phyloP scores from a whole-genome alignment of 2,797 vertebrate genomes.

The Tokudaia tokunoshimensis region DNA sequence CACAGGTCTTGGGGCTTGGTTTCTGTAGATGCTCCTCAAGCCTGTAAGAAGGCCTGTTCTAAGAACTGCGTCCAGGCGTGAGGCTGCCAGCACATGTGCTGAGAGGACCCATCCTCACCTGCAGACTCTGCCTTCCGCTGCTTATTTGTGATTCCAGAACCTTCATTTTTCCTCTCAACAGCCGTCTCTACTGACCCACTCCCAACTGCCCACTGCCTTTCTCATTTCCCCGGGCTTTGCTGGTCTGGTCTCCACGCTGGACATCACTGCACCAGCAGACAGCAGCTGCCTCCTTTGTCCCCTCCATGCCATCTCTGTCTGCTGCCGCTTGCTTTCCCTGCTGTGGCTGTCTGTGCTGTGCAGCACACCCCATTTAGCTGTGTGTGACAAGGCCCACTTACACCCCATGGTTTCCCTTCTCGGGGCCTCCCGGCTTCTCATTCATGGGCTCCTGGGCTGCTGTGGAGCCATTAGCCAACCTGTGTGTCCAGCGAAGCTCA shows the following conservation, averaged over 20 bases:
- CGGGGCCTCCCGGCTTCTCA: too few species aligned
- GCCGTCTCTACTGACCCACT: accelerated
- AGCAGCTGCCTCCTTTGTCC: not conserved
- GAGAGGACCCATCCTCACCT: too few species aligned
- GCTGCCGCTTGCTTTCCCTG: not conserved
- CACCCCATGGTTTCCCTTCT: not conserved
- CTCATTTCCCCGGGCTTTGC: not conserved
- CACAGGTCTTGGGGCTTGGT: not conserved
- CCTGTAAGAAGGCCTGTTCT: accelerated
- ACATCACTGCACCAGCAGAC: not conserved
- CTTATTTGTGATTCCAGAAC: accelerated
- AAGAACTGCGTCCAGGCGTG: not conserved
- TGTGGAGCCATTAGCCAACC: too few species aligned
- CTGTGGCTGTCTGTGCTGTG: not conserved
- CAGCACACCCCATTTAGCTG: not conserved
- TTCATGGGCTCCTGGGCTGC: not conserved
- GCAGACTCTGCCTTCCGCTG: not conserved
- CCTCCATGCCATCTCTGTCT: not conserved
- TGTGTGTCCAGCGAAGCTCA: not conserved
- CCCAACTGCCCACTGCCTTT: accelerated
- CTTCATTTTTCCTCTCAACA: accelerated
- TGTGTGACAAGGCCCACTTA: not conserved
- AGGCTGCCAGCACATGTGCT: not conserved
- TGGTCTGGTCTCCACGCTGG: not conserved
- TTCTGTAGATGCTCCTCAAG: not conserved